Evolutionary conservation across 2,888 invertebrate genomes (phyloP), one percentile per base, ranked within the genome.

Genomic region (Xiphydria camelus): DNA sequence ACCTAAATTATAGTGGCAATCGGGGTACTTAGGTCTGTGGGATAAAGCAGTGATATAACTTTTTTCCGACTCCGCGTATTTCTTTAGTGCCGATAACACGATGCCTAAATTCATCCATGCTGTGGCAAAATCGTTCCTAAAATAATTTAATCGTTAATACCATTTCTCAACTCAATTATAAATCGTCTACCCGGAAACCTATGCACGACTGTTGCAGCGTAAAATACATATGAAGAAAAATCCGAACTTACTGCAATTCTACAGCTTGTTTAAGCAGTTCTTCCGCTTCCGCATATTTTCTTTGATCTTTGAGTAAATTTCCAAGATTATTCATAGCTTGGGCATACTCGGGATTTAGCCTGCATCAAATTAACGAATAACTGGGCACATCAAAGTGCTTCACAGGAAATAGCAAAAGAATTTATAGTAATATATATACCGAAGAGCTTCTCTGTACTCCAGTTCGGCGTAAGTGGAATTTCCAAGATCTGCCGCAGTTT

Each of bases 101-200:
- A 97, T 96, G 10, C 96, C 97, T 40, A 97, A 80, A 77, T 98
- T 98, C 96, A 97, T 97, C 96, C 96, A 98, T 0, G 96, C 97
- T 0, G 94, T 89, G 2, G 96, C 89, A 78, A 96, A 97, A 70
- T 91, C 88, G 21, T 87, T 80, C 62, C 91, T 90, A 70, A 45
- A 75, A 69, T 32, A 46, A 46, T 39, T 26, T n/a, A n/a, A n/a
- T n/a, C n/a, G n/a, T n/a, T n/a, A n/a, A n/a, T n/a, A 25, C 23
- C 4, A 31, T 7, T 35, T 34, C 23, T 35, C 20, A 18, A 19
- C 32, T 19, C 21, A 35, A 52, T 45, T 25, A 42, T 7, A 41
- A 34, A 26, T 22, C n/a, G 14, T 31, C 6, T 9, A 21, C 41
- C 15, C 9, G 4, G 18, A 6, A n/a, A 3, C 4, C 6, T 23